These are phyloP conservation scores for Thysanoteuthis rhombus DNA, from an alignment of 2,888 invertebrate genomes.

Conservation along the genomic window DNA sequence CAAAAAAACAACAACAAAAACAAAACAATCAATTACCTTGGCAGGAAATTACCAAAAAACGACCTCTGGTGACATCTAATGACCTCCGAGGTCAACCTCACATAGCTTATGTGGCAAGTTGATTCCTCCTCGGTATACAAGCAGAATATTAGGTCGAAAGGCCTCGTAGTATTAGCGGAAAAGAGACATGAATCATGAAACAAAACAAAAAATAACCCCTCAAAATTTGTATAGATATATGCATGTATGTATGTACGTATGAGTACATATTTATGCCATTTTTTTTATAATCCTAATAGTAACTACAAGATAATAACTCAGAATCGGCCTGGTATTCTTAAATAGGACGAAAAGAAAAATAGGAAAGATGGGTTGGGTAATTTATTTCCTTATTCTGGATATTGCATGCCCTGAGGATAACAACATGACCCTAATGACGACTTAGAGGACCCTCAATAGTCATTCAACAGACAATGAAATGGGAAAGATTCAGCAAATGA, in stretches of 20 bases:
- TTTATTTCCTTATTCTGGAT: not conserved
- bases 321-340: not conserved
- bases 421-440: not conserved
- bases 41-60: too few species aligned
- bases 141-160: too few species aligned
- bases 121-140: too few species aligned
- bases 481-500: not conserved
- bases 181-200: too few species aligned
- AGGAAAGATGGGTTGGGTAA: fast-evolving
- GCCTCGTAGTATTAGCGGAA: too few species aligned
- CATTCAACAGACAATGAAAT: not conserved
- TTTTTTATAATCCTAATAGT: not conserved
- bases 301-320: not conserved
- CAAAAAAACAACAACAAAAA: too few species aligned
- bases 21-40: too few species aligned
- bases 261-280: not conserved
- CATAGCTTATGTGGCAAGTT: too few species aligned
- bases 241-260: not conserved
- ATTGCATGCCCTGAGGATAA: not conserved
- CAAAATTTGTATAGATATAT: not conserved
- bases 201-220: too few species aligned
- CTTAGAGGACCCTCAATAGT: not conserved
- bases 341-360: not conserved
- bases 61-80: too few species aligned
- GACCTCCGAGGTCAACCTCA: too few species aligned